These are phyloP conservation scores for Lasioglossum pauxillum DNA, from an alignment of 2,888 invertebrate genomes.

Conservation along the genomic window DNA sequence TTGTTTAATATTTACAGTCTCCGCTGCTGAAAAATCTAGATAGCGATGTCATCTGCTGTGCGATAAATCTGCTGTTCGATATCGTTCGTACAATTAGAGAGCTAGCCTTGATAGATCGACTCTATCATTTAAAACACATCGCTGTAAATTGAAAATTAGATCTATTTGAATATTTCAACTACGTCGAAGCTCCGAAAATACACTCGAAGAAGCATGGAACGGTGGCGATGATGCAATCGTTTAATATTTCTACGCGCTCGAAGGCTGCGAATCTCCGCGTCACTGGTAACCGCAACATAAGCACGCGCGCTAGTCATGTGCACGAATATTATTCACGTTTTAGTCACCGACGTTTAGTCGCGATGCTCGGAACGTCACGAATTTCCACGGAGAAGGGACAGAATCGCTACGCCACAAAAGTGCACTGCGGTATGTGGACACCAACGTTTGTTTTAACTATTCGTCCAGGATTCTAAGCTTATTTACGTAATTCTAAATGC, in stretches of 20 bases:
- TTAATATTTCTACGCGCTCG: background rate
- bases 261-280: background rate
- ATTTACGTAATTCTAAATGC: background rate
- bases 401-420: background rate
- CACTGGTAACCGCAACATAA: background rate
- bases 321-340: background rate
- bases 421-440: background rate
- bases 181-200: background rate
- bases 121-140: background rate
- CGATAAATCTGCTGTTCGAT: background rate
- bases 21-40: background rate
- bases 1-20: background rate
- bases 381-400: background rate
- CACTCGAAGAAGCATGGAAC: background rate
- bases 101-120: background rate
- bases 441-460: background rate
- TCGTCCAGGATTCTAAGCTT: background rate
- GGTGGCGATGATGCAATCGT: background rate
- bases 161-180: background rate
- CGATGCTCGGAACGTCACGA: background rate
- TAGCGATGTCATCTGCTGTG: background rate
- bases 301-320: background rate
- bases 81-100: background rate
- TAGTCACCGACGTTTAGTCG: background rate
- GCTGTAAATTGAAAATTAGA: background rate